A percentile compares a stretch with the other conserved stretches of the same genome.
Conservation (phyloP, 2,888 invertebrate genomes). For the Cerceris ruficornis region DNA sequence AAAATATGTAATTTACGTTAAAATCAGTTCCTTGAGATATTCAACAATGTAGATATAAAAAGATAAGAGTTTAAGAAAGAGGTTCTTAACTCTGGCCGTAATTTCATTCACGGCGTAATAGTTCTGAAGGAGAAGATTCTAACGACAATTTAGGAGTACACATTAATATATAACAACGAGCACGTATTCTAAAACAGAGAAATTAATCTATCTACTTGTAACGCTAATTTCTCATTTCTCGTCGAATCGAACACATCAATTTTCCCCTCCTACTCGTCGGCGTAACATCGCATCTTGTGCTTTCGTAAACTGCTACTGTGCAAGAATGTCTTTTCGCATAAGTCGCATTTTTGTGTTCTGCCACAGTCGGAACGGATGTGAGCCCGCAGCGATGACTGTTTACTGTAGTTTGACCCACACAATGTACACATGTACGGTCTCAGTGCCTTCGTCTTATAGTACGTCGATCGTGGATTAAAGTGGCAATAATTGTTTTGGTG, state of each 20-base stretch:
- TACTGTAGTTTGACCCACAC: conserved; percentile 65
- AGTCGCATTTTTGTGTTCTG: conserved; percentile 46
- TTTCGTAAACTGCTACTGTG: conserved; percentile 53
- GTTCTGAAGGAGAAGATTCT: too few species aligned
- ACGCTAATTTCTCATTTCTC: neutral
- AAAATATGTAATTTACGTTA: too few species aligned
- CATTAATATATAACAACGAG: neutral
- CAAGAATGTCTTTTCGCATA: conserved; percentile 51
- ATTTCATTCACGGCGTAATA: too few species aligned
- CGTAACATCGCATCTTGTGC: conserved; percentile 15
- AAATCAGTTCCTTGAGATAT: too few species aligned
- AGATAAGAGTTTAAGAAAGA: too few species aligned
- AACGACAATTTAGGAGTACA: too few species aligned
- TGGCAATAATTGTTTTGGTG: conserved; percentile 57
- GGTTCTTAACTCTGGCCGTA: too few species aligned
- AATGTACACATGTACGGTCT: conserved; percentile 56
- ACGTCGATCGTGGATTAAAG: conserved; percentile 56
- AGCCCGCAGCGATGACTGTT: conserved; percentile 50
- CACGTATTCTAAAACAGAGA: neutral
- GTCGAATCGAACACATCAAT: neutral
- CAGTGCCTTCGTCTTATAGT: conserved; percentile 9
- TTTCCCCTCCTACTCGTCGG: neutral
- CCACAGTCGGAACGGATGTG: conserved; percentile 66
- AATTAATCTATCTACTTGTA: neutral
- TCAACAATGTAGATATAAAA: too few species aligned